Percentiles rank a stretch among this genome's conserved stretches.
phyloP scores from a whole-genome alignment of 2,113 vertebrate species.

The Ursus arctos region DNA sequence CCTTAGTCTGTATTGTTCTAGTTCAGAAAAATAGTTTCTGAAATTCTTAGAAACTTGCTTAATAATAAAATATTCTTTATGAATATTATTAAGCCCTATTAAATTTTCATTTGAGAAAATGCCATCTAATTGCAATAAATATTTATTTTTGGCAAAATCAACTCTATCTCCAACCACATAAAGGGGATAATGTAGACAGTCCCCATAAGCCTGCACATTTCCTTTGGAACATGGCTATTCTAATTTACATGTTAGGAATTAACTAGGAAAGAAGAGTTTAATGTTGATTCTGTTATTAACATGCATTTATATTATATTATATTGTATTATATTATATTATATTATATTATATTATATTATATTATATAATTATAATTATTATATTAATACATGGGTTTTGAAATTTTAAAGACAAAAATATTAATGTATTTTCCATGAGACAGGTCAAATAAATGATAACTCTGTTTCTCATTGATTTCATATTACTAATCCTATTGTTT shows the following conservation, averaged over 20 bases:
- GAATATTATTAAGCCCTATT: not conserved
- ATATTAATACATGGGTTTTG: not conserved
- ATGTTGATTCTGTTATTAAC: not conserved
- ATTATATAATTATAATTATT: not conserved
- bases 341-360: not conserved
- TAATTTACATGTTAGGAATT: not conserved
- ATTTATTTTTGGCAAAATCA: slow-evolving; percentile 2
- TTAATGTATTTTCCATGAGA: not conserved
- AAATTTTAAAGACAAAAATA: not conserved
- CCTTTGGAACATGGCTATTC: not conserved
- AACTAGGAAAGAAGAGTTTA: not conserved
- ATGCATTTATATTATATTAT: not conserved
- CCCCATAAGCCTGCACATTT: not conserved
- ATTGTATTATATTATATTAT: not conserved
- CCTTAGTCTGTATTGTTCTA: not conserved
- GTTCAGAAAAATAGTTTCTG: not conserved
- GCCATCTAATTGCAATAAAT: not conserved
- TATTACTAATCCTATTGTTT: not conserved
- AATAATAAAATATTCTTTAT: not conserved
- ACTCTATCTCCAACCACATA: not conserved
- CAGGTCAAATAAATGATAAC: not conserved
- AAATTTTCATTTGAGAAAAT: not conserved
- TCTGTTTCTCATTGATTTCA: not conserved
- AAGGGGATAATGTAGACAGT: not conserved
- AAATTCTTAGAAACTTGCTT: not conserved